These are phyloP conservation scores for Pasiphila rectangulata DNA, from an alignment of 2,888 invertebrate species.

Conservation along the genomic window DNA sequence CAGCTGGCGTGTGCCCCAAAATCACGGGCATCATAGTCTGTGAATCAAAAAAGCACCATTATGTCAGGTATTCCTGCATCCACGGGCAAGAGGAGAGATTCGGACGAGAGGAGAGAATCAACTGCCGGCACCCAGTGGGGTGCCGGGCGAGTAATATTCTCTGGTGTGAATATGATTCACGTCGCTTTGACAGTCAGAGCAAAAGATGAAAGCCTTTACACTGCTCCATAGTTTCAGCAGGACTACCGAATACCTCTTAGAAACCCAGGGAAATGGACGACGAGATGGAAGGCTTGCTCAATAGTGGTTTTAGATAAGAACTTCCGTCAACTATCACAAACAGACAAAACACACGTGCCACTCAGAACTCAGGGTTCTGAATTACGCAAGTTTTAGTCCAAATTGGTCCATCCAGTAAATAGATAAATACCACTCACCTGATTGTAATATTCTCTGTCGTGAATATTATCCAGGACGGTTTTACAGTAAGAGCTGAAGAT, in stretches of 20 bases:
- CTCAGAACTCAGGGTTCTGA: too few relatives aligned
- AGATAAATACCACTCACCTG: constrained; percentile 36
- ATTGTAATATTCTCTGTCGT: constrained; percentile 35
- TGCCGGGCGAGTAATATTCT: constrained; percentile 33
- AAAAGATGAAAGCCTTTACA: constrained; percentile 21
- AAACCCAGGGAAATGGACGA: too few relatives aligned
- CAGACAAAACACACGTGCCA: too few relatives aligned
- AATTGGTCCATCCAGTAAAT: too few relatives aligned
- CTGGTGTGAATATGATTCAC: constrained; percentile 14
- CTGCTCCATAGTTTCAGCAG: constrained; percentile 28
- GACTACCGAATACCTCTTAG: constrained; percentile 45
- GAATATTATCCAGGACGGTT: constrained; percentile 4
- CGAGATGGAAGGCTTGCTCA: too few relatives aligned
- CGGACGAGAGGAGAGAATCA: too few relatives aligned
- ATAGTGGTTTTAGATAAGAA: too few relatives aligned
- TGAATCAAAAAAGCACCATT: constrained; percentile 9
- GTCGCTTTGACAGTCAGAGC: constrained; percentile 26
- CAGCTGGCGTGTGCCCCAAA: constrained; percentile 52
- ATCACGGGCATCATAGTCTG: constrained; percentile 56
- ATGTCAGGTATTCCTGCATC: too few relatives aligned
- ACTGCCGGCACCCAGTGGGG: too few relatives aligned
- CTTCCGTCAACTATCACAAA: too few relatives aligned
- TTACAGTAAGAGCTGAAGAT: constrained; percentile 31
- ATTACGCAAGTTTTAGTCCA: too few relatives aligned
- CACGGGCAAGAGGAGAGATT: too few relatives aligned